Evolutionary conservation across 1,140 invertebrate species (phyloP), one percentile per base, ranked within the genome.

Genomic region (Bradysia coprophila): DNA sequence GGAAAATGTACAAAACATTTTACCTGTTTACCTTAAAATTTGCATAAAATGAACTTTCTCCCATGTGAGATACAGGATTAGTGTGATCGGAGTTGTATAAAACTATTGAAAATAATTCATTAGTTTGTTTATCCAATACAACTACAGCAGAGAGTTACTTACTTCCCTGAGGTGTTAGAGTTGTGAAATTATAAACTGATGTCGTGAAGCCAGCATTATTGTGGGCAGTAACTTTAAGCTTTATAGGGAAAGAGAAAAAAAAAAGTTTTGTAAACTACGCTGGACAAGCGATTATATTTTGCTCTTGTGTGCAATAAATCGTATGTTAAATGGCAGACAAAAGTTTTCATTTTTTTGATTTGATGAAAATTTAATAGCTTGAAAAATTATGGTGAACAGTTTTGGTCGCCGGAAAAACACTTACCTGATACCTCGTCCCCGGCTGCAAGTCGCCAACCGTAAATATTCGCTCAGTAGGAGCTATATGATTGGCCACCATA

Each of bases 191-290:
- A 54, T 93, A 91, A n/a, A 85, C 66, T 0, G 81, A 81, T 32
- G 81, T 75, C 1, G 84, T 86, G 37, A 81, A 82, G 0, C 92
- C 92, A 0, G 90, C 90, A 57, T 91, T 88, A 59, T 93, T 95
- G 60, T 87, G 78, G 1, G 90, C 90, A 1, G 81, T 85, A 38
- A 94, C 80, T 45, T 77, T 74, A 22, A 95, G 69, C 34, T 42
- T n/a, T 13, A 41, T 28, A 41, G 16, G n/a, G n/a, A n/a, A n/a
- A n/a, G n/a, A n/a, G n/a, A n/a, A n/a, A n/a, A n/a, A n/a, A n/a
- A n/a, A n/a, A n/a, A n/a, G n/a, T n/a, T n/a, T n/a, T n/a, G n/a
- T n/a, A n/a, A n/a, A n/a, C n/a, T n/a, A n/a, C n/a, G n/a, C n/a
- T n/a, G n/a, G n/a, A n/a, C n/a, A n/a, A n/a, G n/a, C n/a, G n/a